Conservation (phyloP, 2,113 vertebrate species). For the Microtus oregoni region DNA sequence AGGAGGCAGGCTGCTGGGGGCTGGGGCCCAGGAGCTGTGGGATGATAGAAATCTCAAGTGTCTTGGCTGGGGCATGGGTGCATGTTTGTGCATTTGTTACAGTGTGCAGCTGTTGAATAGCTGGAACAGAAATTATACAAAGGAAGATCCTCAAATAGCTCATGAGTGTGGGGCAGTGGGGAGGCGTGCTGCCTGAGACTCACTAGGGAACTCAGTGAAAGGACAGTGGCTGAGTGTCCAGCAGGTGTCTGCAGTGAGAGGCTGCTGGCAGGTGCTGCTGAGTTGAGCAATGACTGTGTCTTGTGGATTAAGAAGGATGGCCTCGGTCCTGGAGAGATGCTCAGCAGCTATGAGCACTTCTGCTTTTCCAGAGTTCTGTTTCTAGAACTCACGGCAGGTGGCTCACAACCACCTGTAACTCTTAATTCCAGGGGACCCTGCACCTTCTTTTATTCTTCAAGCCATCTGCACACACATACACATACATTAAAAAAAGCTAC, state of each 20-base stretch:
- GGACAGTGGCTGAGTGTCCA: not conserved
- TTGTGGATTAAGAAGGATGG: not conserved
- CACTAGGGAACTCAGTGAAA: not conserved
- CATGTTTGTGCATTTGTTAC: not conserved
- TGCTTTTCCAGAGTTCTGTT: not conserved
- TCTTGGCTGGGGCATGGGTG: not conserved
- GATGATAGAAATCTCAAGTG: not conserved
- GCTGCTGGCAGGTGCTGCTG: not conserved
- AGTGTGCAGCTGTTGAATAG: not conserved
- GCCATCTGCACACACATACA: not conserved
- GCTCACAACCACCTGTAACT: not conserved
- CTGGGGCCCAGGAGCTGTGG: not conserved
- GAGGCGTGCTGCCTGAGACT: rapidly evolving
- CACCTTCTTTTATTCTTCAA: no score
- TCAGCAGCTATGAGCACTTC: not conserved
- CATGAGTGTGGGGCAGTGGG: not conserved
- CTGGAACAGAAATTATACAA: not conserved
- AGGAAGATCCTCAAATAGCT: not conserved
- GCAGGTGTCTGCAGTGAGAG: not conserved
- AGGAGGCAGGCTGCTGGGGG: not conserved
- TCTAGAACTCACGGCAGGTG: not conserved
- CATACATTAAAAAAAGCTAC: not conserved
- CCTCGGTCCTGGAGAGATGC: not conserved
- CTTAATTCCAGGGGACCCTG: not conserved
- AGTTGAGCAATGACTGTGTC: not conserved